Percentiles rank a stretch among this genome's conserved stretches.
These are phyloP conservation scores for Brevimyrus niger DNA, from an alignment of 2,113 vertebrate species.

Conservation along the genomic window DNA sequence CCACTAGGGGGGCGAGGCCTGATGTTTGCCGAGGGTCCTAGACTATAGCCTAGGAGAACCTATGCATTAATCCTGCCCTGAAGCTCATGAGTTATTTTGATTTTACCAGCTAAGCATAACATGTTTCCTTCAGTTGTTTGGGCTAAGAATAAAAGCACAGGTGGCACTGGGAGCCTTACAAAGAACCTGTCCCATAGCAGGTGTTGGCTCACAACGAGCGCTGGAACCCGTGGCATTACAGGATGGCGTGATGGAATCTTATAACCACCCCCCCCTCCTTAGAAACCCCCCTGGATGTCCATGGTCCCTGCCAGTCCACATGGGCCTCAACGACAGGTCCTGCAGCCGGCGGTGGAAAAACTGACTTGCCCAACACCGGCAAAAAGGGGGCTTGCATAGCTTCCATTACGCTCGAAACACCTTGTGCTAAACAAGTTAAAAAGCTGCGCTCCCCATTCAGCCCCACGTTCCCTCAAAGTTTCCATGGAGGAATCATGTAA, in stretches of 20 bases:
- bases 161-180: neutral
- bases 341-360: constrained; percentile 22
- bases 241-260: neutral
- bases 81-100: neutral
- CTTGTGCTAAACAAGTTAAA: neutral
- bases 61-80: neutral
- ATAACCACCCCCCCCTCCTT: neutral
- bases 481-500: neutral
- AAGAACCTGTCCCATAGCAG: neutral
- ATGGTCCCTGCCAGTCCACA: neutral
- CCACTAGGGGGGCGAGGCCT: neutral
- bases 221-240: neutral
- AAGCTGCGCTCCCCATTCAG: neutral
- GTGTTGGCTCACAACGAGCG: neutral
- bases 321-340: neutral
- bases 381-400: neutral
- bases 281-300: neutral
- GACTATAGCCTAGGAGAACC: neutral
- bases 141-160: neutral
- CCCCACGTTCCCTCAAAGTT: neutral
- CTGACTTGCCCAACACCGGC: neutral
- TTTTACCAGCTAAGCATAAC: neutral
- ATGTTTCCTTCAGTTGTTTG: neutral
- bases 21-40: neutral
- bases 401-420: neutral